Percentiles rank a stretch among this genome's conserved stretches.
Conservation (phyloP, 2,113 vertebrate genomes). For the Struthidea cinerea region DNA sequence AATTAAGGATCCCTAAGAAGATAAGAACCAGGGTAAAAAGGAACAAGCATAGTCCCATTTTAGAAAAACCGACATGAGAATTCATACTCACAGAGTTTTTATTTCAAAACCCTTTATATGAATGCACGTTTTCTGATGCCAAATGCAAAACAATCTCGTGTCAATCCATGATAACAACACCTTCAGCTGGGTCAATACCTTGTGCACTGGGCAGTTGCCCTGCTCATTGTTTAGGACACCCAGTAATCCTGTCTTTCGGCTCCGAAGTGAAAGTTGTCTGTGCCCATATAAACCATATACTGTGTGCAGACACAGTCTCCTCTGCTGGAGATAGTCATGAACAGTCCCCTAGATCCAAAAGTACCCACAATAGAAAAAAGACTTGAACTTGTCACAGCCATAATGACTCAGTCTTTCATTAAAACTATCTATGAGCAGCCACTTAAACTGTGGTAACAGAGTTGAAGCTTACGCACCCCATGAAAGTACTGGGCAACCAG, state of each 20-base stretch:
- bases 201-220: not conserved
- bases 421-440: not conserved
- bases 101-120: not conserved
- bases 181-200: not conserved
- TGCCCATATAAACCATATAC: not conserved
- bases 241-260: not conserved
- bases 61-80: not conserved
- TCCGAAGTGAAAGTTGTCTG: not conserved
- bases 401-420: not conserved
- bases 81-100: not conserved
- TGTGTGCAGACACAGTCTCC: not conserved
- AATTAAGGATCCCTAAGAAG: not conserved
- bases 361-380: not conserved
- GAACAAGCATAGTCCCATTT: not conserved
- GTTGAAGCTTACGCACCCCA: not conserved
- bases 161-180: not conserved
- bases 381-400: not conserved
- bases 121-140: not conserved
- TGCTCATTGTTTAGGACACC: not conserved
- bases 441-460: not conserved
- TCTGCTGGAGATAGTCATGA: not conserved
- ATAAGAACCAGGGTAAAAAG: not conserved
- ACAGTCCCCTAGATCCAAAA: not conserved
- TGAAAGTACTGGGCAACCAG: not conserved
- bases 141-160: not conserved